Conservation (phyloP, 1,140 invertebrate species). For the Drosophila mayri region DNA sequence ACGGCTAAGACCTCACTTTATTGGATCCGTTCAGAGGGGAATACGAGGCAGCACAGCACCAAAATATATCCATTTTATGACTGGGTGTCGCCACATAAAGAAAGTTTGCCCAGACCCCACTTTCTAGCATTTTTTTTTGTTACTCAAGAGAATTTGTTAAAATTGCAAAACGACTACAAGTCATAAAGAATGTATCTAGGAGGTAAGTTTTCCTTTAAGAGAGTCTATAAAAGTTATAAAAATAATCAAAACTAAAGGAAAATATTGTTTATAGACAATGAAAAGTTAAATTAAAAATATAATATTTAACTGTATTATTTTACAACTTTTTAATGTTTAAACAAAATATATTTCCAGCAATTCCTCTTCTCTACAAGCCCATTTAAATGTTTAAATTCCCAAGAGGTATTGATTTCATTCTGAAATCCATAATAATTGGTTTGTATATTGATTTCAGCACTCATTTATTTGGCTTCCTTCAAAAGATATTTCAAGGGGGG, state of each 20-base stretch:
- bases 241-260: neutral
- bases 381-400: neutral
- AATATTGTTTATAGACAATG: neutral
- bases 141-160: constrained; percentile 1
- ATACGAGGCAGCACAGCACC: constrained; percentile 13
- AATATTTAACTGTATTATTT: neutral
- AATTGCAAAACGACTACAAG: neutral
- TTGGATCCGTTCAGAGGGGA: constrained; percentile 3
- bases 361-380: neutral
- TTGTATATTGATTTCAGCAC: constrained; percentile 32
- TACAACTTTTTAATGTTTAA: neutral
- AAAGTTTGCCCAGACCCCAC: constrained; percentile 20
- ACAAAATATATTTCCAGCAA: neutral
- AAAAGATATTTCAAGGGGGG: constrained; percentile 6
- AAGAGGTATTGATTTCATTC: constrained; percentile 16
- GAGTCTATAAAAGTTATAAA: neutral
- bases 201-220: neutral
- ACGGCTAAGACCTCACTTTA: constrained; percentile 18
- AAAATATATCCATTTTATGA: constrained; percentile 45
- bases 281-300: neutral
- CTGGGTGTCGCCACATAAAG: constrained; percentile 41
- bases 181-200: neutral
- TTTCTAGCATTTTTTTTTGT: constrained; percentile 13
- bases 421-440: constrained; percentile 31
- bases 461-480: constrained; percentile 33